Evolutionary conservation across 2,888 invertebrate genomes (phyloP), one percentile per base, ranked within the genome.

Genomic region (Erebia palarica): DNA sequence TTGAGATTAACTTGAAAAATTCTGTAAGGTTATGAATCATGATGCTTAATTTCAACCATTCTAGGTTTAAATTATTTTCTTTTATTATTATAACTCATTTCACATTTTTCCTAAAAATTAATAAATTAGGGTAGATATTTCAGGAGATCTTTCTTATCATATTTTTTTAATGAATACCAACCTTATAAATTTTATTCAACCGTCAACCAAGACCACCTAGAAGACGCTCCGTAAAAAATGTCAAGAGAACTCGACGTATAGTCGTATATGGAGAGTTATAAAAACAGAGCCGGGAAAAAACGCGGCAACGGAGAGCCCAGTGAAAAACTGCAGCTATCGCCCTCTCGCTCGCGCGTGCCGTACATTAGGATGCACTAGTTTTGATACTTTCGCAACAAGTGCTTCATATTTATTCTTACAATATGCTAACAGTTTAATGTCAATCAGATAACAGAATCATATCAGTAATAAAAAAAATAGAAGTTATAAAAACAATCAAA

Each of bases 271-370:
- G 84, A 78, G 84, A 78, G 80, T 78, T 83, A 86, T 87, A 90
- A 90, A 88, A 89, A 87, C 85, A 82, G 78, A 81, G 81, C 76
- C 81, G 78, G 83, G 83, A 89, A 89, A 90, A 89, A 82, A 82
- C 77, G 80, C 78, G 77, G 74, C 80, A 76, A 74, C 77, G 75
- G 81, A 79, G 83, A 82, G 81, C 70, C 82, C 84, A 76, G 82
- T 85, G 88, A 89, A 90, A 90, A 90, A 89, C 84, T 86, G 84
- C 83, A 81, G 75, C 77, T 86, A 78, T 80, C 70, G 74, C 84
- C 75, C 74, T 91, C 91, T 82, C 86, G 73, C 77, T 92, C 85
- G 75, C 86, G 75, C 90, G 78, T 81, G 78, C 80, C 86, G 85
- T 85, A 82, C 80, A 77, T 69, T 70, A 77, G 63, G 81, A 77